Evolutionary conservation across 2,888 invertebrate species (phyloP).

Genomic region (Ophonus ardosiacus): DNA sequence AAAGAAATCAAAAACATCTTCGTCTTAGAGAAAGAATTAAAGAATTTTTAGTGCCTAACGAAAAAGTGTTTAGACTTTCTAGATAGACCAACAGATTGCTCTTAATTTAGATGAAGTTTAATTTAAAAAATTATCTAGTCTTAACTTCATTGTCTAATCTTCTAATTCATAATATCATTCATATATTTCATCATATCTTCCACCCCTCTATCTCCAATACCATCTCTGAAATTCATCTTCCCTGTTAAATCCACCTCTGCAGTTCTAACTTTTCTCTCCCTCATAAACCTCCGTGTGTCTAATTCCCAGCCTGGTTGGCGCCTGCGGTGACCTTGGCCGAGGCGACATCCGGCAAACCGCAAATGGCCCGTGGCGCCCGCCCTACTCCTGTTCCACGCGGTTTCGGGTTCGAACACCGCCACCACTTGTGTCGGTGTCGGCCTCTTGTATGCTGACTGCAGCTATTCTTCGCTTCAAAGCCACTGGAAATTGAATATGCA

Average conservation of each 20-base stretch:
- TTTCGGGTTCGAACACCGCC: constrained; percentile 9
- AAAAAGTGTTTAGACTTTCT: too few relatives aligned
- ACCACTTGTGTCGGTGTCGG: constrained; percentile 1
- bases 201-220: too few relatives aligned
- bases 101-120: too few relatives aligned
- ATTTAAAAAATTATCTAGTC: too few relatives aligned
- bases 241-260: background rate
- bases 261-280: background rate
- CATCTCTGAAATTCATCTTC: background rate
- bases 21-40: too few relatives aligned
- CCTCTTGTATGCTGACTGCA: background rate
- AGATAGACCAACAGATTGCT: too few relatives aligned
- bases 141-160: too few relatives aligned
- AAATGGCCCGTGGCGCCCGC: constrained; percentile 62
- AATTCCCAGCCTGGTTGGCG: constrained; percentile 73
- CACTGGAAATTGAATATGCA: constrained; percentile 26
- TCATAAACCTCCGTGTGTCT: constrained; percentile 69
- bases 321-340: constrained; percentile 70
- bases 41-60: too few relatives aligned
- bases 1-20: too few relatives aligned
- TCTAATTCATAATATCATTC: too few relatives aligned
- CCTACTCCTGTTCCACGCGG: constrained; percentile 14
- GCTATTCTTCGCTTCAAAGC: constrained; percentile 20
- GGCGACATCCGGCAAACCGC: constrained; percentile 70
- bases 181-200: too few relatives aligned